Percentiles rank a stretch among this genome's conserved stretches.
phyloP scores from a whole-genome alignment of 2,797 vertebrate genomes.

The Ambastaia sidthimunki region DNA sequence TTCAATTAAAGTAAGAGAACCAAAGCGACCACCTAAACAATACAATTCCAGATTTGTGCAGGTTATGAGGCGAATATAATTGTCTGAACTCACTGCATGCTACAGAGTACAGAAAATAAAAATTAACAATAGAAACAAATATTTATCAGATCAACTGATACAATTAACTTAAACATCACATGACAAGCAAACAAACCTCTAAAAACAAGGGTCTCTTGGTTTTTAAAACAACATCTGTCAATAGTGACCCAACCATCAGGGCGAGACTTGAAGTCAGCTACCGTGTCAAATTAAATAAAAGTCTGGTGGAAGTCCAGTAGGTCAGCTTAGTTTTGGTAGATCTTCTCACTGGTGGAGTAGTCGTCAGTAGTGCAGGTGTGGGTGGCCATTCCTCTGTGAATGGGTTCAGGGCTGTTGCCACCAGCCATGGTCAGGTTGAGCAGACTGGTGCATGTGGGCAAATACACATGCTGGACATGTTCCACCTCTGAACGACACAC shows the following conservation, averaged over 20 bases:
- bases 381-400: conserved; percentile 68
- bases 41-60: conserved; percentile 32
- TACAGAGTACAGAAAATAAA: conserved; percentile 45
- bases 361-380: conserved; percentile 76
- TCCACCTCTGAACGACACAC: conserved; percentile 93
- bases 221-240: conserved; percentile 25
- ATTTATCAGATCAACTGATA: conserved; percentile 82
- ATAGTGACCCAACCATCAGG: neutral
- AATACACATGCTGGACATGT: conserved; percentile 93
- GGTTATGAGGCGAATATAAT: conserved; percentile 45
- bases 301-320: conserved; percentile 37
- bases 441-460: conserved; percentile 95
- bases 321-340: conserved; percentile 74
- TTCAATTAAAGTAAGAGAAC: conserved; percentile 33
- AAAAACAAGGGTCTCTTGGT: conserved; percentile 11
- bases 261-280: neutral
- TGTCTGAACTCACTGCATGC: conserved; percentile 24
- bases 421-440: conserved; percentile 85
- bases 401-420: conserved; percentile 67
- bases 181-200: conserved; percentile 29
- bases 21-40: conserved; percentile 9
- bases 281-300: conserved; percentile 28
- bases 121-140: conserved; percentile 28
- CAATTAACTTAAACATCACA: conserved; percentile 65
- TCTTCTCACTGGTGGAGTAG: conserved; percentile 73